Percentiles rank a stretch among this genome's conserved stretches.
Evolutionary conservation across 2,113 vertebrate species (phyloP).

Genomic region (Colaptes auratus): DNA sequence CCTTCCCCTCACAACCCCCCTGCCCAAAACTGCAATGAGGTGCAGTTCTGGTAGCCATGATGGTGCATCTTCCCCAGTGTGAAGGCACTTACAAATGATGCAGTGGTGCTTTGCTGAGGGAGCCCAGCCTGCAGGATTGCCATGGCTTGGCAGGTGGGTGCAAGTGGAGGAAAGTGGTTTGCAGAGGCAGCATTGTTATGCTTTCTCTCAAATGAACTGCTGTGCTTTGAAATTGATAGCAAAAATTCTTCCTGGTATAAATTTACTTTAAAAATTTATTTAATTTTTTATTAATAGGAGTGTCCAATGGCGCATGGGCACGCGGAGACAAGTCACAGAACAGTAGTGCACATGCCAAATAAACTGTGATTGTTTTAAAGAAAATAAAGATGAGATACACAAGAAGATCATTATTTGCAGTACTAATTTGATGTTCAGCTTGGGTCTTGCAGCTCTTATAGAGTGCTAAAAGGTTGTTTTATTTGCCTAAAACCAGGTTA

Average conservation of each 20-base stretch:
- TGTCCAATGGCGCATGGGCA: background rate
- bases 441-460: background rate
- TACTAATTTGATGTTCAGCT: background rate
- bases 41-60: background rate
- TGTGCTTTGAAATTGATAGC: background rate
- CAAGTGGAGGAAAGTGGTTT: background rate
- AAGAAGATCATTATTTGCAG: fast-evolving
- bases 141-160: fast-evolving
- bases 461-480: background rate
- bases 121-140: background rate
- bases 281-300: background rate
- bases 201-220: background rate
- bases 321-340: fast-evolving
- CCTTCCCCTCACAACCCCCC: too few relatives aligned
- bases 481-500: background rate
- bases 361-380: background rate
- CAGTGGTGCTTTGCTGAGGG: background rate
- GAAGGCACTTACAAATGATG: fast-evolving
- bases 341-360: background rate
- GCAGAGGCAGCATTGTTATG: fast-evolving
- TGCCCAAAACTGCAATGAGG: background rate
- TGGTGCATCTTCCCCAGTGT: background rate
- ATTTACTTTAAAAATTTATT: background rate
- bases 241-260: background rate
- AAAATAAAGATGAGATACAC: background rate